Percentiles rank a stretch among this genome's conserved stretches.
Conservation (phyloP, 2,797 vertebrate genomes). For the Ptychadena robeensis region DNA sequence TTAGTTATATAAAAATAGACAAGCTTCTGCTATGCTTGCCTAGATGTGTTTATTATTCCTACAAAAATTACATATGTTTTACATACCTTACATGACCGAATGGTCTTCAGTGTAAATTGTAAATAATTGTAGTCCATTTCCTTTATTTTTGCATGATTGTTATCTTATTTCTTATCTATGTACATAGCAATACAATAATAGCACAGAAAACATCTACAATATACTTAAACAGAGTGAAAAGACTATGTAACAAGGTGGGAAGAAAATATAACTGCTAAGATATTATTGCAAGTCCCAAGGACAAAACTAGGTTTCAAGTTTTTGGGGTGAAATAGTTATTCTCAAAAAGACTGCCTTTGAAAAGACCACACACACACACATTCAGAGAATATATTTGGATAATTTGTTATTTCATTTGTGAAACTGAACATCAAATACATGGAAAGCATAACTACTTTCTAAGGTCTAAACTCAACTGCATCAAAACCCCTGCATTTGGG, state of each 20-base stretch:
- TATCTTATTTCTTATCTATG: background rate
- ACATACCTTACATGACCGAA: background rate
- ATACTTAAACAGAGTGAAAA: background rate
- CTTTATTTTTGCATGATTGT: background rate
- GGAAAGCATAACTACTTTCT: too few species aligned
- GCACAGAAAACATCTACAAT: background rate
- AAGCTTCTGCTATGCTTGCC: constrained; percentile 2
- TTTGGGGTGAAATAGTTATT: too few species aligned
- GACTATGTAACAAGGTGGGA: background rate
- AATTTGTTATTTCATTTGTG: too few species aligned
- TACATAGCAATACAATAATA: constrained; percentile 4
- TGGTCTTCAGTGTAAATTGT: background rate
- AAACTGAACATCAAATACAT: too few species aligned
- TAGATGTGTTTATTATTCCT: background rate
- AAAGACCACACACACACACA: too few species aligned
- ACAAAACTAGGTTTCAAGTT: too few species aligned
- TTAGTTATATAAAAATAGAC: constrained; percentile 41
- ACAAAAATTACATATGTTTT: background rate
- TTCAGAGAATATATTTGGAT: too few species aligned
- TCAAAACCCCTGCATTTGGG: too few species aligned
- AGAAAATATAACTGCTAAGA: background rate
- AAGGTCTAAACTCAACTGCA: too few species aligned
- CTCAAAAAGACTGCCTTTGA: too few species aligned
- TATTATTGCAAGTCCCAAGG: too few species aligned
- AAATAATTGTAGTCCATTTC: background rate